A percentile compares a stretch with the other conserved stretches of the same genome.
phyloP scores from a whole-genome alignment of 2,888 invertebrate genomes.

The Keiferia lycopersicella region DNA sequence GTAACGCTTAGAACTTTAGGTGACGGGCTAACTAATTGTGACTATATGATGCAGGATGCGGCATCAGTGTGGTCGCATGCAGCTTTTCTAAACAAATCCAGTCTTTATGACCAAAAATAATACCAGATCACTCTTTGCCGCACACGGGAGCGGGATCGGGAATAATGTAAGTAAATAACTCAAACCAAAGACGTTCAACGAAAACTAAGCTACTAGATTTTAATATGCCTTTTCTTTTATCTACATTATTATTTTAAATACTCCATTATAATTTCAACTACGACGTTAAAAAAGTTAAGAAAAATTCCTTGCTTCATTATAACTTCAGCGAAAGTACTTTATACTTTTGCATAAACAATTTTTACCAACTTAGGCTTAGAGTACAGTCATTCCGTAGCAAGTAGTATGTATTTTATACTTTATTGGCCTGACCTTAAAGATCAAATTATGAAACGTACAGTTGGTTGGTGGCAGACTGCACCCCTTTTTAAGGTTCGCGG shows the following conservation, averaged over 20 bases:
- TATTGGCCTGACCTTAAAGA: background rate
- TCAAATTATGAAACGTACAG: background rate
- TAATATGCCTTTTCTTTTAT: background rate
- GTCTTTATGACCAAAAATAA: too few species aligned
- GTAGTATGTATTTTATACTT: too few species aligned
- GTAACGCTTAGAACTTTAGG: too few species aligned
- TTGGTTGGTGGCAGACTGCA: background rate
- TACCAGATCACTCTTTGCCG: too few species aligned
- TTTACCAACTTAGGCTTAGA: background rate
- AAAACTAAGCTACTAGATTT: too few species aligned
- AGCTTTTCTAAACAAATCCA: too few species aligned
- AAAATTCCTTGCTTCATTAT: conserved; percentile 7
- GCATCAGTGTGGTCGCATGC: too few species aligned
- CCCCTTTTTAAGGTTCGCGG: background rate
- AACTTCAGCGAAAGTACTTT: background rate
- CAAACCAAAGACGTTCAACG: too few species aligned
- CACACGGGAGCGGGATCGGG: too few species aligned
- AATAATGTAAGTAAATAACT: too few species aligned
- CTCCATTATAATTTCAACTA: background rate
- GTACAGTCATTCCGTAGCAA: background rate
- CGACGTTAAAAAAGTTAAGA: background rate
- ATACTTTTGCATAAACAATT: conserved; percentile 7
- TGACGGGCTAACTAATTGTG: too few species aligned
- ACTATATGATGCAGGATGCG: too few species aligned
- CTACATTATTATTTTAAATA: background rate